Percentiles rank a stretch among this genome's conserved stretches.
phyloP scores from a whole-genome alignment of 2,113 vertebrate genomes.

The Platysternon megacephalum region DNA sequence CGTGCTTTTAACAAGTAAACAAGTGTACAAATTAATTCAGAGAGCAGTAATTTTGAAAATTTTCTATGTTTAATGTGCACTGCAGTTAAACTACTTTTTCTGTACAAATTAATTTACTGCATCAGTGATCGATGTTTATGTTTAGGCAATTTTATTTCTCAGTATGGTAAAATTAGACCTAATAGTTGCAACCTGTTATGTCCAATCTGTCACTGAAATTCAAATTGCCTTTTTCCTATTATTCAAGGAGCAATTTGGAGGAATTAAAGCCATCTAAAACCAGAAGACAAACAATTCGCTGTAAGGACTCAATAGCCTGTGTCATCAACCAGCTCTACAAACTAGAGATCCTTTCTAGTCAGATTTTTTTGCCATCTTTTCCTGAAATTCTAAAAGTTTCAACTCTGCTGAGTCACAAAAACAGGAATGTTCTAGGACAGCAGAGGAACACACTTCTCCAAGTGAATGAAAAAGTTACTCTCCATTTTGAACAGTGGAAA shows the following conservation, averaged over 20 bases:
- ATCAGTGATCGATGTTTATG: conserved; percentile 90
- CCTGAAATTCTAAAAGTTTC: not conserved
- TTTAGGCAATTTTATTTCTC: conserved; percentile 90
- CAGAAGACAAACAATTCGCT: conserved; percentile 84
- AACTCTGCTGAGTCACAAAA: not conserved
- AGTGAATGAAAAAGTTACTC: not conserved
- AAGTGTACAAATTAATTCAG: conserved; percentile 87
- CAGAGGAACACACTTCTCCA: not conserved
- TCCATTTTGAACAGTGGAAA: not conserved
- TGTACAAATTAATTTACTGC: conserved; percentile 91
- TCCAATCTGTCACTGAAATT: conserved; percentile 89
- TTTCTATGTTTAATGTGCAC: conserved; percentile 86
- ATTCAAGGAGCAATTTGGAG: conserved; percentile 87
- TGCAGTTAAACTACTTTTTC: conserved; percentile 86
- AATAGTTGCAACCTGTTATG: conserved; percentile 88
- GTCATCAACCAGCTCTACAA: conserved; percentile 74
- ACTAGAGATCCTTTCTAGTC: conserved; percentile 19
- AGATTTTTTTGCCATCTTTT: conserved; percentile 32
- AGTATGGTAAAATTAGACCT: conserved; percentile 90
- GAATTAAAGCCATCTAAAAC: conserved; percentile 84
- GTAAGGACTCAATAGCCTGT: conserved; percentile 78
- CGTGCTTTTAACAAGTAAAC: conserved; percentile 83
- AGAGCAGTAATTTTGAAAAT: conserved; percentile 84
- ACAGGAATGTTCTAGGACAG: not conserved
- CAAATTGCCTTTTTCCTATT: conserved; percentile 87